A percentile compares a stretch with the other conserved stretches of the same genome.
phyloP scores from a whole-genome alignment of 1,140 invertebrate species.

The Sesamia nonagrioides region DNA sequence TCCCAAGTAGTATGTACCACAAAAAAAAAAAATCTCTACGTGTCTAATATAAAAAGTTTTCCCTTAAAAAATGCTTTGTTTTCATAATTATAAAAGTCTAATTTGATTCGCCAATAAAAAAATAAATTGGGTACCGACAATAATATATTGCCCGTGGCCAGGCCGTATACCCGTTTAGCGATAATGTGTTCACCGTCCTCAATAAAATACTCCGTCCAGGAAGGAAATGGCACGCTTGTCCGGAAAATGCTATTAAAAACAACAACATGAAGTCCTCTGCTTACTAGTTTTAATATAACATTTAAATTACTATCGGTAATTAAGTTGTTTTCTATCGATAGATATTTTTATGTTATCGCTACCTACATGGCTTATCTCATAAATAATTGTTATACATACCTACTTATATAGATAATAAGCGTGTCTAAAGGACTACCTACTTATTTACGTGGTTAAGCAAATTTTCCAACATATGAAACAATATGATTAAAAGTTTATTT shows the following conservation, averaged over 20 bases:
- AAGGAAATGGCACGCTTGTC: background rate
- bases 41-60: no score
- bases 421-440: constrained; percentile 41
- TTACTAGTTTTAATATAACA: background rate
- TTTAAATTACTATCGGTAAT: constrained; percentile 6
- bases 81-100: background rate
- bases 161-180: background rate
- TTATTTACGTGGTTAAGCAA: constrained; percentile 22
- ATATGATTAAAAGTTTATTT: no score
- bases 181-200: background rate
- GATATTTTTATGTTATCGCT: background rate
- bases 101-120: background rate
- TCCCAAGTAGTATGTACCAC: no score
- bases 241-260: background rate
- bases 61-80: no score
- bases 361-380: constrained; percentile 44
- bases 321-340: background rate
- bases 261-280: background rate
- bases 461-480: no score
- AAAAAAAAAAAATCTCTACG: no score
- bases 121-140: background rate
- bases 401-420: constrained; percentile 14
- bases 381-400: constrained; percentile 20
- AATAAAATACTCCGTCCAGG: background rate
- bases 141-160: no score